Evolutionary conservation across 2,888 invertebrate genomes (phyloP).

Genomic region (Apodemia mormo): DNA sequence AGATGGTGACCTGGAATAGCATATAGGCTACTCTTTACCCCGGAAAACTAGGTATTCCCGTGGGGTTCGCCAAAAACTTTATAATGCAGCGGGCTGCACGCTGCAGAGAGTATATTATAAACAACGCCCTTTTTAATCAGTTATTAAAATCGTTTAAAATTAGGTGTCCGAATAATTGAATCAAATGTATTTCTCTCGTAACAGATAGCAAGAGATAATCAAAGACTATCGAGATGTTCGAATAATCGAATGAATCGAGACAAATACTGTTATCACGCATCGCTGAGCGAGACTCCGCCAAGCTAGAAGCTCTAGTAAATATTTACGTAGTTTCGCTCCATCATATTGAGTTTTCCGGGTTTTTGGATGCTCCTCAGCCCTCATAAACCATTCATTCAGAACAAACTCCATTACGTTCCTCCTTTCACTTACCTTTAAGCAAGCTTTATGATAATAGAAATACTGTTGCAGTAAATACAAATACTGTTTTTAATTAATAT

Average conservation of each 20-base stretch:
- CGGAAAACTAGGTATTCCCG: too few species aligned
- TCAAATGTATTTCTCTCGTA: neutral
- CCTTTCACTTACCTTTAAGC: neutral
- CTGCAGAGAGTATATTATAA: too few species aligned
- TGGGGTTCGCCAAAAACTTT: too few species aligned
- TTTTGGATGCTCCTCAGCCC: neutral
- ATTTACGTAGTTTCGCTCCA: neutral
- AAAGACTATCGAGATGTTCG: slow-evolving; percentile 1
- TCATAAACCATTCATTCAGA: neutral
- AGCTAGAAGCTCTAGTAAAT: neutral
- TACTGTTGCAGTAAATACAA: neutral
- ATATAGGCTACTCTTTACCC: too few species aligned
- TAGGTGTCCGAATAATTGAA: too few species aligned
- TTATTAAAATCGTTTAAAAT: too few species aligned
- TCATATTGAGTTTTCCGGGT: slow-evolving; percentile 10
- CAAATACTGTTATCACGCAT: slow-evolving; percentile 1
- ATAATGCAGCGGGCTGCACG: too few species aligned
- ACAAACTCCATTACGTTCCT: neutral
- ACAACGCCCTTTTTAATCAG: too few species aligned
- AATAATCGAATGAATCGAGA: neutral
- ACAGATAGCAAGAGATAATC: neutral
- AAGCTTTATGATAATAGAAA: neutral
- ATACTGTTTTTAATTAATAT: too few species aligned
- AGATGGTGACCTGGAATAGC: too few species aligned
- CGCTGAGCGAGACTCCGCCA: neutral